Base-by-base conservation (phyloP, 2,113 vertebrate genomes). In the Rhegmatorhina hoffmannsi region DNA sequence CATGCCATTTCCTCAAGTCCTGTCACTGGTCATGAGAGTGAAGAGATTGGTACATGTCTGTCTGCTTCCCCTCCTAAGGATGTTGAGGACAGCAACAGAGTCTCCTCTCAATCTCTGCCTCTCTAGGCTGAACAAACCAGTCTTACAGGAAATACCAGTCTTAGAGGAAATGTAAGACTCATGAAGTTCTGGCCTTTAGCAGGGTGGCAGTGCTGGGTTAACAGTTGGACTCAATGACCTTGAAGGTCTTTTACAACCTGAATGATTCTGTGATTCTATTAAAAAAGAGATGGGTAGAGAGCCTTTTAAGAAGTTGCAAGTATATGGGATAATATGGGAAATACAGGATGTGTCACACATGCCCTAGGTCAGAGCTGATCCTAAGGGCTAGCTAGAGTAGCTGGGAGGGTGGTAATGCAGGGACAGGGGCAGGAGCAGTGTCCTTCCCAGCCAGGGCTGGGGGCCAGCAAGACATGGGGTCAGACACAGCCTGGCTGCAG, bases 391-490 rank as follows among this genome's bases (percentile, higher is more conserved):
- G 43, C 18, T 13, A 21, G 43, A 14, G 20, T 19, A 59, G 16
- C 17, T 0, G 0, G 38, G 75, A 73, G 13, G 7, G 28, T 50
- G 38, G 62, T 1, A 2, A 21, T 21, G 26, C 26, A 40, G 36
- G 55, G 43, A 28, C 73, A 49, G 43, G 17, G 29, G 34, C 60
- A 40, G 81, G 33, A 67, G 9, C 52, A 67, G 36, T 4, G 43
- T 12, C 25, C 34, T 28, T 33, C 44, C 34, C 23, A 34, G 11
- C 20, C 31, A 25, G 68, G 26, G 34, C 49, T 77, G n/a, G 46
- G 53, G 29, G 24, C 3, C 5, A 23, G 56, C 36, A 17, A 7
- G 44, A 29, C 11, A 3, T 0, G 0, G 23, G 16, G 21, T 28
- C 28, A 23, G 38, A 7, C n/a, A 5, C 6, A 29, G 53, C 10